Evolutionary conservation across 2,888 invertebrate genomes (phyloP).

Genomic region (Spisula solida): DNA sequence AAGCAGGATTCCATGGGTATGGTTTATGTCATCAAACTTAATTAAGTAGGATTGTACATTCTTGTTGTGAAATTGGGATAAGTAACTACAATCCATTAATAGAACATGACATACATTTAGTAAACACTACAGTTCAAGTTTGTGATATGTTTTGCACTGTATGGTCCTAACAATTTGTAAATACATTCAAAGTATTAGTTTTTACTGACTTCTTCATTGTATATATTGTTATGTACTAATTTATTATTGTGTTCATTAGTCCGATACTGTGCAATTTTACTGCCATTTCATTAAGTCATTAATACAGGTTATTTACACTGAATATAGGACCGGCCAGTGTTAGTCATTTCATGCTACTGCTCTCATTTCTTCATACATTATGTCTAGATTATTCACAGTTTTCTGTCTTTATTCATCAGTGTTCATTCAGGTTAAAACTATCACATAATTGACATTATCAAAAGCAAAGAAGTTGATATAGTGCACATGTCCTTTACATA

Average conservation of each 20-base stretch:
- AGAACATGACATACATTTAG: background rate
- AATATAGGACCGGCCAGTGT: constrained; percentile 18
- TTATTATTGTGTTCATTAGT: constrained; percentile 66
- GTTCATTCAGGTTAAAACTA: background rate
- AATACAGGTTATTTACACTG: background rate
- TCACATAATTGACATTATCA: too few species aligned
- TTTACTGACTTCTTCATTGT: constrained; percentile 1
- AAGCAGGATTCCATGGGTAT: too few species aligned
- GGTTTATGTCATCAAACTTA: background rate
- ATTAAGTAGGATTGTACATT: background rate
- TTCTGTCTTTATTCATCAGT: background rate
- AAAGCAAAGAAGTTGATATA: too few species aligned
- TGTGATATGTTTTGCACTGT: background rate
- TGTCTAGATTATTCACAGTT: background rate
- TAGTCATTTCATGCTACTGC: background rate
- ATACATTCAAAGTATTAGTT: constrained; percentile 2
- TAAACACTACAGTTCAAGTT: background rate
- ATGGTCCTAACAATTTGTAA: background rate
- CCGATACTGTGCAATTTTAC: constrained; percentile 58
- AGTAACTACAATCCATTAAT: too few species aligned
- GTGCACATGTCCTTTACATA: too few species aligned
- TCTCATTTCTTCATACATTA: background rate
- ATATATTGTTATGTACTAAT: constrained; percentile 49
- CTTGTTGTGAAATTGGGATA: background rate
- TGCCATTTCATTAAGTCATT: constrained; percentile 7